These are phyloP conservation scores for Hoplodrina blanda DNA, from an alignment of 2,888 invertebrate species.

Conservation along the genomic window DNA sequence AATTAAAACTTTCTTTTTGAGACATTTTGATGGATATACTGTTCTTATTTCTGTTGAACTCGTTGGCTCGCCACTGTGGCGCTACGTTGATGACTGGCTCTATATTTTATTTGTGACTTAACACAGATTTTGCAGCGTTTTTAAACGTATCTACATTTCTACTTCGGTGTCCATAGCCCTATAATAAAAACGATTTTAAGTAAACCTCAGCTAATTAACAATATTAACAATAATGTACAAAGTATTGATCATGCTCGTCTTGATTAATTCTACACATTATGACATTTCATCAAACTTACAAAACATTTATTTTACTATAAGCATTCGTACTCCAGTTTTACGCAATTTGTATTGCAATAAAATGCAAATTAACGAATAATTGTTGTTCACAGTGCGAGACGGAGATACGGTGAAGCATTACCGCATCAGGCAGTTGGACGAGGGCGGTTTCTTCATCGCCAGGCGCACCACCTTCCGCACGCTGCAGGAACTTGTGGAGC, in stretches of 20 bases:
- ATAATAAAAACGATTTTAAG: not conserved
- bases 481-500: constrained; percentile 98
- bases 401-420: constrained; percentile 99
- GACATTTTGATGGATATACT: constrained; percentile 59
- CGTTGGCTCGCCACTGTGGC: constrained; percentile 39
- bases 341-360: constrained; percentile 62
- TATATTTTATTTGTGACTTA: constrained; percentile 29
- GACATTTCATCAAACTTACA: constrained; percentile 59
- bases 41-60: constrained; percentile 51
- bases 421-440: constrained; percentile 99
- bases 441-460: constrained; percentile 99
- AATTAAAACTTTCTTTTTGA: constrained; percentile 62
- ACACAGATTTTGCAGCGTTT: constrained; percentile 6
- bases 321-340: constrained; percentile 56
- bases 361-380: constrained; percentile 63
- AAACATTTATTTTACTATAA: constrained; percentile 57
- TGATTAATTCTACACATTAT: constrained; percentile 44
- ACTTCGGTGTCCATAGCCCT: not conserved
- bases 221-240: constrained; percentile 2
- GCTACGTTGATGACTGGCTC: constrained; percentile 29
- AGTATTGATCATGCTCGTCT: constrained; percentile 27
- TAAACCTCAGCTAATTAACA: not conserved
- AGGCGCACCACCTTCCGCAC: constrained; percentile 99
- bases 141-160: constrained; percentile 5
- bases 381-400: constrained; percentile 95